Conservation (phyloP, 2,888 invertebrate species). For the Nasonia oneida region DNA sequence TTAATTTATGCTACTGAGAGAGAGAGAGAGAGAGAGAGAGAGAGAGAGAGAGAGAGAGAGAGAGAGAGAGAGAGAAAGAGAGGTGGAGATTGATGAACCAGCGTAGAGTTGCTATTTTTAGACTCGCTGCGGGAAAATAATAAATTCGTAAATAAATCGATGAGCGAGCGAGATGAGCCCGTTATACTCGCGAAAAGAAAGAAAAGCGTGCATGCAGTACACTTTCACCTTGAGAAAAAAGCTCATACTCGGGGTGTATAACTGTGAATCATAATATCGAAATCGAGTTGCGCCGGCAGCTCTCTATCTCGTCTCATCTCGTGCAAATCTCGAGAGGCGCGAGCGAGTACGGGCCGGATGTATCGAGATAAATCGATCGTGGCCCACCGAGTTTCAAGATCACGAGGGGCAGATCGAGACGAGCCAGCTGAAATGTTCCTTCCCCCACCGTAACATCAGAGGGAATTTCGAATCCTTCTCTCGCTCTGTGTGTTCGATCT, state of each 20-base stretch:
- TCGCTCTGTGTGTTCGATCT: constrained; percentile 36
- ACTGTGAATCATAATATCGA: constrained; percentile 71
- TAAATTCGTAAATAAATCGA: neutral
- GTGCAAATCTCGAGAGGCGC: constrained; percentile 61
- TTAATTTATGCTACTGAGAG: constrained; percentile 46
- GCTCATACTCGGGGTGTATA: constrained; percentile 60
- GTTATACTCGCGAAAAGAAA: too few species aligned
- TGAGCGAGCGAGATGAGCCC: too few species aligned
- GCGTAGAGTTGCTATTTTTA: neutral
- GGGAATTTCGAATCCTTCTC: constrained; percentile 54
- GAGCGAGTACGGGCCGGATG: constrained; percentile 62
- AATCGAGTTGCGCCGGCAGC: constrained; percentile 63
- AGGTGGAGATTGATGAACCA: constrained; percentile 39
- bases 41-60: too few species aligned
- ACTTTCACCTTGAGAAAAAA: neutral
- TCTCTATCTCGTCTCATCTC: constrained; percentile 64
- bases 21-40: too few species aligned
- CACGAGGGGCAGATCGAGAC: constrained; percentile 64
- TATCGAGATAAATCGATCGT: constrained; percentile 72
- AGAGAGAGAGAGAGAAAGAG: too few species aligned
- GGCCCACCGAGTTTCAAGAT: constrained; percentile 66
- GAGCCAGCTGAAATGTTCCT: constrained; percentile 38
- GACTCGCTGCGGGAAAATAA: neutral
- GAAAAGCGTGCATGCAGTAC: neutral
- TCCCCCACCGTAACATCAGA: constrained; percentile 33